Conservation (phyloP, 2,797 vertebrate genomes). For the Semotilus atromaculatus region DNA sequence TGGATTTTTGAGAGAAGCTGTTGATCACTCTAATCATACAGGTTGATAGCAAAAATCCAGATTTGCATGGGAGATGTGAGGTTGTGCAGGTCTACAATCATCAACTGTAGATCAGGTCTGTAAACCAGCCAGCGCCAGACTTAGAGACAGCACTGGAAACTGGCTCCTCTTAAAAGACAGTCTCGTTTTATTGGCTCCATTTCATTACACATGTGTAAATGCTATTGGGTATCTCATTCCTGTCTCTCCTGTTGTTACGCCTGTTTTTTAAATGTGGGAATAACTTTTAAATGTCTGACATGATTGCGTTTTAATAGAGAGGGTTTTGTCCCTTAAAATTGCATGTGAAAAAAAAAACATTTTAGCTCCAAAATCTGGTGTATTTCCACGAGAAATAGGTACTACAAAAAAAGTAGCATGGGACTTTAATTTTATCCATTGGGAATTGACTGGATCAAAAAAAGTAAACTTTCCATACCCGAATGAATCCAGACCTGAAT, state of each 20-base stretch:
- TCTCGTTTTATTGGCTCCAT: conserved; percentile 32
- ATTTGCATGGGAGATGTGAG: not conserved
- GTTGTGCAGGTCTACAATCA: conserved; percentile 24
- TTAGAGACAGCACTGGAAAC: not conserved
- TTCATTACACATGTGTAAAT: conserved; percentile 43
- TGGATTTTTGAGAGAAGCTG: not conserved
- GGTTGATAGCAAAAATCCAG: not conserved
- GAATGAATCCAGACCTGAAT: not conserved
- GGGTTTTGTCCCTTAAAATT: not conserved
- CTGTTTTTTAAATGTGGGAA: not conserved
- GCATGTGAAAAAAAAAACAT: not conserved
- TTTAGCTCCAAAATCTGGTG: not conserved
- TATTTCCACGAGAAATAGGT: not conserved
- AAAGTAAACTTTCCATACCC: not conserved
- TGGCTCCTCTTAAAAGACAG: conserved; percentile 22
- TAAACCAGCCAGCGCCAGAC: not conserved
- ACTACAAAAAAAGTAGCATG: not conserved
- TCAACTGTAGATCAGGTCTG: not conserved
- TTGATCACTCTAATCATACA: not conserved
- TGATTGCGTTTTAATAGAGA: not conserved
- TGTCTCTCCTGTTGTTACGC: not conserved
- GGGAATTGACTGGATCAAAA: not conserved
- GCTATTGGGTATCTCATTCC: not conserved
- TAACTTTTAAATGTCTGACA: not conserved
- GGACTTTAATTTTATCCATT: not conserved